These are phyloP conservation scores for Chrosomus eos DNA, from an alignment of 2,797 vertebrate species.

Conservation along the genomic window DNA sequence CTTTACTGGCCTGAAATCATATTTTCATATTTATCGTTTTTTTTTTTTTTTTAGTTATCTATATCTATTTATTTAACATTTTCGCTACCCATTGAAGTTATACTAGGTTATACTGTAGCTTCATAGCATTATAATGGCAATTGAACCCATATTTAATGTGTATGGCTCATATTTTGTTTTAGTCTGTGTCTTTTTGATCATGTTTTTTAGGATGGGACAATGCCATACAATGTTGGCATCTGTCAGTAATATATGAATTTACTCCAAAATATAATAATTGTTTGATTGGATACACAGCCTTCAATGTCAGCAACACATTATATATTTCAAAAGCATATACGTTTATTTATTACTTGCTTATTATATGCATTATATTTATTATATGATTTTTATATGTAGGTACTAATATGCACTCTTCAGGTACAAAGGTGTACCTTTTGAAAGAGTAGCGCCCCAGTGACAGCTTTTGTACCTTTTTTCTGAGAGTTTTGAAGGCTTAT, in stretches of 20 bases:
- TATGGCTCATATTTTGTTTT: background rate
- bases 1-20: background rate
- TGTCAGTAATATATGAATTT: background rate
- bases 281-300: background rate
- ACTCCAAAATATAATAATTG: background rate
- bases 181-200: background rate
- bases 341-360: background rate
- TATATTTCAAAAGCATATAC: background rate
- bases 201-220: background rate
- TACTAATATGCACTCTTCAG: background rate
- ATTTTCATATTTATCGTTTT: background rate
- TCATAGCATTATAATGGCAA: background rate
- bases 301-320: too few species aligned
- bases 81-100: background rate
- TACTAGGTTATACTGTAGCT: background rate
- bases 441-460: background rate
- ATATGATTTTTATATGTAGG: too few species aligned
- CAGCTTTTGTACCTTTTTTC: background rate
- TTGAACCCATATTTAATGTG: background rate
- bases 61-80: background rate
- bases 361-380: too few species aligned
- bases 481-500: constrained; percentile 2
- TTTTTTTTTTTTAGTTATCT: background rate
- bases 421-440: background rate
- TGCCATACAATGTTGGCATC: background rate